Conservation (phyloP, 2,888 invertebrate genomes). For the Dynastes hyllus region DNA sequence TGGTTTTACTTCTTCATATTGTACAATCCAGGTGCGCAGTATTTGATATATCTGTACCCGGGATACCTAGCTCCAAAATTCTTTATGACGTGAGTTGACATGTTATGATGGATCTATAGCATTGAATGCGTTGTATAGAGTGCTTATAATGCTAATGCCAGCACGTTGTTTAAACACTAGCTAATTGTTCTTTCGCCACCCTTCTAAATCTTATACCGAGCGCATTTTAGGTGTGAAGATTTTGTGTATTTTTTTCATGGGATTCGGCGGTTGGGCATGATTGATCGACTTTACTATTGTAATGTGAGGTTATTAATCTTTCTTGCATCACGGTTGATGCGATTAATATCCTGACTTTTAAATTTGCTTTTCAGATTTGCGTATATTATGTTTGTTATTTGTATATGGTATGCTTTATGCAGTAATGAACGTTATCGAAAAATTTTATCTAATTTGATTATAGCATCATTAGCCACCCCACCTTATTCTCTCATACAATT, state of each 20-base stretch:
- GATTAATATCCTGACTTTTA: constrained; percentile 34
- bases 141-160: constrained; percentile 67
- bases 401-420: too few relatives aligned
- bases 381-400: too few relatives aligned
- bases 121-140: constrained; percentile 59
- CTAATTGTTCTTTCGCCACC: constrained; percentile 67
- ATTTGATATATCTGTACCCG: constrained; percentile 3
- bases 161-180: constrained; percentile 69
- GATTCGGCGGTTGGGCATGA: constrained; percentile 43
- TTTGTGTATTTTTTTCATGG: constrained; percentile 44
- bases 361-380: constrained; percentile 29
- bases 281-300: constrained; percentile 50
- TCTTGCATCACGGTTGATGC: constrained; percentile 42
- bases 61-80: constrained; percentile 13
- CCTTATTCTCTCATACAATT: too few relatives aligned
- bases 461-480: too few relatives aligned
- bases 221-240: constrained; percentile 31
- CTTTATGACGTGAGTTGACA: constrained; percentile 62
- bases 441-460: too few relatives aligned
- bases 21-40: constrained; percentile 36
- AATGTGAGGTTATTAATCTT: constrained; percentile 48
- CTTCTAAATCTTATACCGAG: constrained; percentile 51
- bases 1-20: constrained; percentile 3
- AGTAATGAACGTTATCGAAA: too few relatives aligned
- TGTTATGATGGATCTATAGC: constrained; percentile 67